These are phyloP conservation scores for Tachycineta bicolor DNA, from an alignment of 2,113 vertebrate genomes.

Conservation along the genomic window DNA sequence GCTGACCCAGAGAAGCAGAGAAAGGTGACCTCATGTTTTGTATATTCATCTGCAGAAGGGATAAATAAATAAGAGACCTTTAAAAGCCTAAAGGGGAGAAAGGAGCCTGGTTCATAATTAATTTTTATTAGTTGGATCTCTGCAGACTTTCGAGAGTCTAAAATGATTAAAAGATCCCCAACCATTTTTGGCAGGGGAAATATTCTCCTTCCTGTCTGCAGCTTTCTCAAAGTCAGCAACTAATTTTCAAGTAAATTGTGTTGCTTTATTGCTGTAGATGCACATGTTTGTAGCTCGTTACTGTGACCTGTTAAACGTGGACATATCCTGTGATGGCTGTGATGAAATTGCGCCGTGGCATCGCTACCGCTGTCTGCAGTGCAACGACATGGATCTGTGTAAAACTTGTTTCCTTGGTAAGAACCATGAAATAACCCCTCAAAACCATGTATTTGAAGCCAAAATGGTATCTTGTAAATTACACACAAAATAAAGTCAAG, in stretches of 20 bases:
- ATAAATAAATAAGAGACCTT: not conserved
- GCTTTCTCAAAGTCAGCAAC: not conserved
- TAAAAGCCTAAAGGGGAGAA: not conserved
- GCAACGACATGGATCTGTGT: conserved; percentile 97
- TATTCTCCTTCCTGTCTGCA: not conserved
- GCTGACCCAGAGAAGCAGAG: conserved; percentile 89
- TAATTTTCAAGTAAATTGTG: not conserved
- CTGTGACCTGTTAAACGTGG: conserved; percentile 92
- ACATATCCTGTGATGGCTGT: conserved; percentile 96
- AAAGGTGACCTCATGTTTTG: conserved; percentile 80
- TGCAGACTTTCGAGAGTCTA: not conserved
- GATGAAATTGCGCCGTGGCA: conserved; percentile 95
- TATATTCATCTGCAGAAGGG: not conserved
- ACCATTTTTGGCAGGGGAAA: not conserved
- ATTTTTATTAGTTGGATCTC: not conserved
- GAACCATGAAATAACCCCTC: not conserved
- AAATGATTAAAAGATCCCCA: not conserved
- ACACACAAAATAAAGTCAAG: not conserved
- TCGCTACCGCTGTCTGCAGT: conserved; percentile 95
- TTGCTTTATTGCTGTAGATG: conserved; percentile 79
- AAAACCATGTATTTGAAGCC: not conserved
- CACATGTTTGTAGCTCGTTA: conserved; percentile 99
- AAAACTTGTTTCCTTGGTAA: conserved; percentile 97
- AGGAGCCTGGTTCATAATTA: not conserved
- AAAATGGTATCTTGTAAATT: not conserved